Conservation (phyloP, 2,113 vertebrate genomes). For the Heterotilapia buettikoferi region DNA sequence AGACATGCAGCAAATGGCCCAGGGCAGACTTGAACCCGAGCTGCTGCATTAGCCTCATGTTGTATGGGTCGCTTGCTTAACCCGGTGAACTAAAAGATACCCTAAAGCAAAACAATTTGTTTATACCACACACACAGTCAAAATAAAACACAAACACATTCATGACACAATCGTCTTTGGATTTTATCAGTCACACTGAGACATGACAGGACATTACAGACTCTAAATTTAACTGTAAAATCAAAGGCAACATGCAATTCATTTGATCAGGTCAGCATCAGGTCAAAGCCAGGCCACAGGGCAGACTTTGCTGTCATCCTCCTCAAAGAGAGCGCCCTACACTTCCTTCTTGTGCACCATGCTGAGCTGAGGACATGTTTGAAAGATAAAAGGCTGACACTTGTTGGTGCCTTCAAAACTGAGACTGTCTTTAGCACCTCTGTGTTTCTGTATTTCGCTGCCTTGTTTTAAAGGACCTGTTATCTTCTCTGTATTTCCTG, state of each 20-base stretch:
- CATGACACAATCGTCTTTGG: background rate
- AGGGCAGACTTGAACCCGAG: background rate
- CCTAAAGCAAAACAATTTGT: background rate
- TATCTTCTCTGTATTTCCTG: background rate
- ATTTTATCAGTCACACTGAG: background rate
- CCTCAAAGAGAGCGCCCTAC: background rate
- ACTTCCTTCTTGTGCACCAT: background rate
- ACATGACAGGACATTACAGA: background rate
- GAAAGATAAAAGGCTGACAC: background rate
- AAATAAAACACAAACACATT: background rate
- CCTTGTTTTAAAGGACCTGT: background rate
- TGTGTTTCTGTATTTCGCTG: background rate
- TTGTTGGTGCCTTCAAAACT: background rate
- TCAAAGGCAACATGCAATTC: background rate
- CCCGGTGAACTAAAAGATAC: background rate
- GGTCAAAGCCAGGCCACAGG: background rate
- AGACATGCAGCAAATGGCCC: background rate
- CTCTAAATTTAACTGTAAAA: background rate
- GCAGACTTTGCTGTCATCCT: background rate
- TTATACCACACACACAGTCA: background rate
- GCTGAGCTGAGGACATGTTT: background rate
- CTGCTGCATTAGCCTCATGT: background rate
- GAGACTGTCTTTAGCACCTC: background rate
- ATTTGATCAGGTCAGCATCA: background rate
- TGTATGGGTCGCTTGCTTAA: background rate